Base-by-base conservation (phyloP, 37 sponge, comb jelly and placozoan species). In the Axinella damicornis region DNA sequence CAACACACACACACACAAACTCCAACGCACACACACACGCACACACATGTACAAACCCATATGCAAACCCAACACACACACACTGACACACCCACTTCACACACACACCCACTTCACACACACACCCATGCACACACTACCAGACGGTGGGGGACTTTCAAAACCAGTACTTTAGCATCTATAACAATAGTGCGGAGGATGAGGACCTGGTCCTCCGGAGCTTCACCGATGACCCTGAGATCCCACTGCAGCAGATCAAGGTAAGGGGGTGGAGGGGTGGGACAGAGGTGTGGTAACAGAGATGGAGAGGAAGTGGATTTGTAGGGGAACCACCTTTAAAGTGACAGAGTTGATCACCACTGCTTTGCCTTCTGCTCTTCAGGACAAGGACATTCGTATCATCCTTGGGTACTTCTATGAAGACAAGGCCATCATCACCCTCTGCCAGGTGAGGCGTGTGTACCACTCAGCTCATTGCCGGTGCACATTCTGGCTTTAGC, bases 341-440 rank as follows among this genome's bases (percentile, higher is more conserved):
- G 46, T 4, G 46, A 46, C 6, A 9, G 4, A 46, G 46, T 9
- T 46, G 46, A 46, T 4, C 46, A 12, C 6, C 9, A 46, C 9
- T 4, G 4, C 4, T 9, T 9, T 46, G 6, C 4, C 4, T 46
- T 22, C 22, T n/a, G 32, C 39, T 52, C 19, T 39, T 1, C 62
- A 89, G 89, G 78, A 68, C 27, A 69, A 82, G 57, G 84, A 89
- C 19, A 83, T 83, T 63, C 86, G 91, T 57, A 90, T 85, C 52
- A 85, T 85, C 40, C 21, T 76, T 38, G 86, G 81, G 35, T 90
- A 58, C 62, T 73, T 80, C 57, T 90, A 90, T 67, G 85, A 85
- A 57, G 77, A 90, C 62, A 77, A 86, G 77, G 92, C 87, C 28
- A 35, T 35, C 20, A 57, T 12, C 4, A 38, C 57, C 6, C n/a